Base-by-base conservation (phyloP, 2,113 vertebrate species). In the Zeus faber region DNA sequence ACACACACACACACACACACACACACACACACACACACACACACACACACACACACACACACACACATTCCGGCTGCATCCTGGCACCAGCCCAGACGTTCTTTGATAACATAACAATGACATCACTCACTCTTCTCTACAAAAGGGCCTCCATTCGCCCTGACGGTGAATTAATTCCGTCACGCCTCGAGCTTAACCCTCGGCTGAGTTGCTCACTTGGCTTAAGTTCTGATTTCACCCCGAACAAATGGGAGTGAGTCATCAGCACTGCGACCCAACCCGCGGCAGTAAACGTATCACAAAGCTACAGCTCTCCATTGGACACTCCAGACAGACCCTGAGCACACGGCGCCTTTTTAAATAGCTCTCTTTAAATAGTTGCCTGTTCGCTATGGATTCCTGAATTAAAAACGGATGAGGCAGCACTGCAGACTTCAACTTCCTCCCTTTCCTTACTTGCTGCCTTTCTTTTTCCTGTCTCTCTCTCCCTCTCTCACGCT, bases 371-470 rank as follows among this genome's bases (percentile, higher is more conserved):
- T n/a, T n/a, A 70, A 25, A 52, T 62, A 58, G 45, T 44, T 51
- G n/a, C n/a, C 5, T 20, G 8, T 46, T 47, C 54, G 33, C 21
- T 4, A 5, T 29, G 56, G 50, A 65, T 61, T 54, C 53, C n/a
- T n/a, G 43, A 50, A 35, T 40, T 29, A 9, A 58, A 29, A 67
- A 58, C 49, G 63, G 35, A 68, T 63, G 70, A 61, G 66, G 29
- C 54, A 40, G 11, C 54, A 6, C 49, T 53, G 56, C 70, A 46
- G 58, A 46, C 46, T 65, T 71, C 54, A 27, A 67, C 37, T 17
- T 31, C 53, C 27, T 49, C 8, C 43, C 43, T 23, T 45, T 61
- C 65, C 57, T 46, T 6, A 54, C 52, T 6, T 37, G 6, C 31
- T 54, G 8, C 29, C 11, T 49, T 9, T 31, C 46, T n/a, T n/a